Evolutionary conservation across 2,113 vertebrate species (phyloP), one percentile per base, ranked within the genome.

Genomic region (Eublepharis macularius): DNA sequence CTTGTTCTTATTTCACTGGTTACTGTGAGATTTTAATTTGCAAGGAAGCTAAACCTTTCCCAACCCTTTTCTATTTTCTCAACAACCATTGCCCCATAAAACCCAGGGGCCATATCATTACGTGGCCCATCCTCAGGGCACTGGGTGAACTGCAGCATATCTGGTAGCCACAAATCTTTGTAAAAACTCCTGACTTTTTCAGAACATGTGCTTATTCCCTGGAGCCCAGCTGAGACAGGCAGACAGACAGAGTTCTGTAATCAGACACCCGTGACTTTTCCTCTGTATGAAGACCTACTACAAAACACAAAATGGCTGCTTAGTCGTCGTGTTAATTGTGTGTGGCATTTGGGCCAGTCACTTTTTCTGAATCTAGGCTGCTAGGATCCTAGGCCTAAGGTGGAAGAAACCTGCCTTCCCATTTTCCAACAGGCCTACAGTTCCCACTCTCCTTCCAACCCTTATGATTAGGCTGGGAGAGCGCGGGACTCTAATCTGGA

Each of bases 81-180:
- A 65, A 63, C 24, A 65, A 3, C 70, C 68, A 19, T 82, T 10
- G 0, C 39, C 36, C 51, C 19, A 92, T 80, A 75, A 74, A 90
- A 77, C 69, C 51, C 86, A 75, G 24, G n/a, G 0, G 4, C 34
- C 89, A 88, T 89, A 79, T 75, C 85, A 66, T 60, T 82, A 85
- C 66, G 29, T 57, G 80, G 75, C 75, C 17, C 4, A 90, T 51
- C 86, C 84, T 90, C 19, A 72, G 88, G 76, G 90, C 81, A 88
- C 86, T 6, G 76, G 89, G 79, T 90, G 89, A 95, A 70, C 76
- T 90, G 78, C 86, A 93, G 4, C 51, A 86, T 92, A 86, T 91
- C 90, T 63, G 89, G 24, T 36, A 70, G 86, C 86, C 89, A 88
- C 0, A 3, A 82, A 66, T 92, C 86, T 92, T 93, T 86, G 88